Evolutionary conservation across 2,888 invertebrate species (phyloP).

Genomic region (Polia nebulosa): DNA sequence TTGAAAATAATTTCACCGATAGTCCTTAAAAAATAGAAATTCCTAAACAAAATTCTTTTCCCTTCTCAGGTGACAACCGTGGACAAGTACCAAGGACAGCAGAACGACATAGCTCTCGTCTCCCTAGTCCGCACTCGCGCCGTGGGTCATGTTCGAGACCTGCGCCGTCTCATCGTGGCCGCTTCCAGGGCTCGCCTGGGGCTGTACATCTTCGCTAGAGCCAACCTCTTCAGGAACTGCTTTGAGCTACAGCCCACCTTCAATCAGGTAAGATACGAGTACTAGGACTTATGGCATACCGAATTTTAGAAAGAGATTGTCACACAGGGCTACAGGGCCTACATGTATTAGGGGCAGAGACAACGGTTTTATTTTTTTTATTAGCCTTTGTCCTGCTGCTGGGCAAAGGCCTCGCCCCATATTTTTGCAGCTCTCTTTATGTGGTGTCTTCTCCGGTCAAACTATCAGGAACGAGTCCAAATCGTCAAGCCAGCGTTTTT

Average conservation of each 20-base stretch:
- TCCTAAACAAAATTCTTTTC: not conserved
- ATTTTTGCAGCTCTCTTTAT: too few relatives aligned
- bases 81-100: slow-evolving; percentile 99
- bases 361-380: too few relatives aligned
- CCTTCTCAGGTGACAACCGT: slow-evolving; percentile 95
- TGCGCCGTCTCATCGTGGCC: slow-evolving; percentile 98
- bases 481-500: too few relatives aligned
- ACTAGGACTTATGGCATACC: too few relatives aligned
- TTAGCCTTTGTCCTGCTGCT: too few relatives aligned
- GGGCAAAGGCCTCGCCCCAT: too few relatives aligned
- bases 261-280: slow-evolving; percentile 92
- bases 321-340: not conserved
- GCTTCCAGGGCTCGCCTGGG: slow-evolving; percentile 99
- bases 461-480: too few relatives aligned
- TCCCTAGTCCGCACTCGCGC: slow-evolving; percentile 98
- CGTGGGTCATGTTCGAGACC: slow-evolving; percentile 99
- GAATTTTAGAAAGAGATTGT: not conserved
- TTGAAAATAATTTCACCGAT: too few relatives aligned
- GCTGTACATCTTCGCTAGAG: slow-evolving; percentile 98
- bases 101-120: slow-evolving; percentile 99
- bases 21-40: not conserved
- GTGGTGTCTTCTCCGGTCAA: too few relatives aligned
- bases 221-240: slow-evolving; percentile 98
- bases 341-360: not conserved
- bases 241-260: slow-evolving; percentile 99